Evolutionary conservation across 2,888 invertebrate species (phyloP).

Genomic region (Ormyrus thymus): DNA sequence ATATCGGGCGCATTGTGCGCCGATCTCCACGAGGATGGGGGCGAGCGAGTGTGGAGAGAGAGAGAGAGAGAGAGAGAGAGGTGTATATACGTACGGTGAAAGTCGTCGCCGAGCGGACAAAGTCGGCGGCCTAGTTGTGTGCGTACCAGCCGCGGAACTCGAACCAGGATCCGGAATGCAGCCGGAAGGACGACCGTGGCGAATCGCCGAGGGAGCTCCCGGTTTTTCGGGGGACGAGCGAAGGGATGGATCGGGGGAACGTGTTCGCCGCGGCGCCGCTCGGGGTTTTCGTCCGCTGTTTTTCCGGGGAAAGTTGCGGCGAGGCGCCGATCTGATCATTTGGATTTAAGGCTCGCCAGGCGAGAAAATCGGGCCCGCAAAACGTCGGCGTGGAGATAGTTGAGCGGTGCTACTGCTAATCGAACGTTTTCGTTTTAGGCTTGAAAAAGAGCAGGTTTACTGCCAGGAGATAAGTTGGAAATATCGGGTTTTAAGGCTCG

Average conservation of each 20-base stretch:
- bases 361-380: too few relatives aligned
- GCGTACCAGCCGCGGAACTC: background rate
- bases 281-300: background rate
- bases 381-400: too few relatives aligned
- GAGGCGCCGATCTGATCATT: too few relatives aligned
- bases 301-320: background rate
- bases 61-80: background rate
- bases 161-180: too few relatives aligned
- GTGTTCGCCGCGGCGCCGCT: background rate
- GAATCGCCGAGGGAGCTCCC: background rate
- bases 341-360: too few relatives aligned
- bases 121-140: background rate
- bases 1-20: constrained; percentile 25
- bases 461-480: too few relatives aligned
- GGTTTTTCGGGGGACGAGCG: background rate
- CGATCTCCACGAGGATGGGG: constrained; percentile 24
- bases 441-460: too few relatives aligned
- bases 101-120: constrained; percentile 12
- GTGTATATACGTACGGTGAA: constrained; percentile 11
- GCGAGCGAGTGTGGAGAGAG: background rate
- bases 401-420: too few relatives aligned
- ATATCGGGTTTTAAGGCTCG: too few relatives aligned
- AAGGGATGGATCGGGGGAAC: background rate
- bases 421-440: too few relatives aligned
- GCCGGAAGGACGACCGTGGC: too few relatives aligned